Conservation (phyloP, 1,140 invertebrate species). For the Drosophila eugracilis region DNA sequence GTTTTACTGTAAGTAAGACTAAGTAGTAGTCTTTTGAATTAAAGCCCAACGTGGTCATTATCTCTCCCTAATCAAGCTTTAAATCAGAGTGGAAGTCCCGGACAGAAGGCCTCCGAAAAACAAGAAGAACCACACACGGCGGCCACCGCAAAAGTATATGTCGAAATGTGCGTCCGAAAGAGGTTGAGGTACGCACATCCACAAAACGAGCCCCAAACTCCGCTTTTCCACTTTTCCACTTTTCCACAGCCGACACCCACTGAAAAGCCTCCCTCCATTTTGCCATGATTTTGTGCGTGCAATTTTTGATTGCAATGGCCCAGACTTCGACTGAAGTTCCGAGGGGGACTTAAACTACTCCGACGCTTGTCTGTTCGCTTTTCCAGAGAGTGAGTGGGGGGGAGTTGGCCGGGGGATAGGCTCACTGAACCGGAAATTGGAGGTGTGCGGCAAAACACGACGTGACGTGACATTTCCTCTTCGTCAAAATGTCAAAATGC, state of each 20-base stretch:
- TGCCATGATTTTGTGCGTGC: conserved; percentile 65
- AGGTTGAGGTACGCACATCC: conserved; percentile 42
- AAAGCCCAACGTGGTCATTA: neutral
- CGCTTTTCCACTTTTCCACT: neutral
- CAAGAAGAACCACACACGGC: conserved; percentile 2
- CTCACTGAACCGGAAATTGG: conserved; percentile 85
- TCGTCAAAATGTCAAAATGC: conserved; percentile 85
- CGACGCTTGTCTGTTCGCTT: conserved; percentile 17
- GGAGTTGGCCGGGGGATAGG: neutral
- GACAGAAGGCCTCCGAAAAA: neutral
- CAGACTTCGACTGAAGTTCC: conserved; percentile 3
- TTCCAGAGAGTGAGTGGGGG: neutral
- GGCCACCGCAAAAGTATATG: conserved; percentile 62
- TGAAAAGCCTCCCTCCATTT: conserved; percentile 3
- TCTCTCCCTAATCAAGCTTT: neutral
- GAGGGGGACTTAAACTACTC: conserved; percentile 21
- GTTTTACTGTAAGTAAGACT: no score
- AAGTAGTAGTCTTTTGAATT: no score
- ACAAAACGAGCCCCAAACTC: conserved; percentile 56
- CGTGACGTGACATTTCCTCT: conserved; percentile 85
- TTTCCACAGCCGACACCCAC: neutral
- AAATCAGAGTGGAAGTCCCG: neutral
- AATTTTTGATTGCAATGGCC: conserved; percentile 65
- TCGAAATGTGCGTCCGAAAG: conserved; percentile 40
- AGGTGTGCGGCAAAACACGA: conserved; percentile 85